Evolutionary conservation across 1,140 invertebrate genomes (phyloP), one percentile per base, ranked within the genome.

Genomic region (Drosophila watanabei): DNA sequence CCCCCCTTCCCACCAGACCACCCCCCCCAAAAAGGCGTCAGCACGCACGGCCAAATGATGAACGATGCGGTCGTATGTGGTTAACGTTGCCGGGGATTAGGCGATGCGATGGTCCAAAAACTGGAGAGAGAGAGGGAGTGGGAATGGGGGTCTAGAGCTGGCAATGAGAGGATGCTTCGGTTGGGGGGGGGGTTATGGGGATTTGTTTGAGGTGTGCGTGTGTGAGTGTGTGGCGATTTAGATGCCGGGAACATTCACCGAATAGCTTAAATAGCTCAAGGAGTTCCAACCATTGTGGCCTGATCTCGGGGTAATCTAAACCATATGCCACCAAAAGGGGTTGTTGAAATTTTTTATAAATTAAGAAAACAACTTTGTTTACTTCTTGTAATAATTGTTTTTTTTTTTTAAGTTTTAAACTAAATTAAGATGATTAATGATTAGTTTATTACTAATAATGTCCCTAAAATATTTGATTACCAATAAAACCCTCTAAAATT

Each of bases 1-100:
- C 70, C 49, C 37, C 11, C 51, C 11, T 5, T 32, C 24, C n/a
- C 61, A 32, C 46, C 43, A 28, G 16, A 9, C 14, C 56, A 18
- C 18, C 72, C 52, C 48, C 16, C 62, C 59, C 18, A 30, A 56
- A 70, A 71, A 78, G 56, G 75, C 75, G 73, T 78, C 80, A 83
- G 70, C 83, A 72, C 80, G 69, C 76, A 88, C 82, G 66, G 70
- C 73, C 82, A 80, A 89, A 91, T 92, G 90, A 92, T 92, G 90
- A 92, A 92, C 86, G 90, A 92, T 90, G 90, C 84, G 89, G 90
- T 89, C 80, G 90, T 87, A 75, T 91, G 87, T 91, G 83, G 82
- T 91, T 90, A 75, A 76, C 80, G 72, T 83, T 62, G 79, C 52
- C 71, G 81, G 69, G 66, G 75, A 66, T 72, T 82, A 78, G 66